phyloP scores from a whole-genome alignment of 1,140 invertebrate genomes.

The Trichonephila clavata region DNA sequence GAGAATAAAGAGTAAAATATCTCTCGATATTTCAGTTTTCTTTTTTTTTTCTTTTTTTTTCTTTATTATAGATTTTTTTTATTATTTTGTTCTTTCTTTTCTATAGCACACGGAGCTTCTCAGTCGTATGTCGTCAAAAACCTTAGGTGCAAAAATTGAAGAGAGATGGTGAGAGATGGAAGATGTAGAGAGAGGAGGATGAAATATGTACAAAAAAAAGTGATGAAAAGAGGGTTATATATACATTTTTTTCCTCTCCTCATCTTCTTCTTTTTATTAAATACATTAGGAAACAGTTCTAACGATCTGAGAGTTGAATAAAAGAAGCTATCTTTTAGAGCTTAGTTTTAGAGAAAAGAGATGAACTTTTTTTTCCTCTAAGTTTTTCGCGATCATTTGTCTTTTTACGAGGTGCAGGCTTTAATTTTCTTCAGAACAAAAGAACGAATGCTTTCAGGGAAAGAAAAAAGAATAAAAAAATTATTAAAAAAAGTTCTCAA shows the following conservation, averaged over 20 bases:
- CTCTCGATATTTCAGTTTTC: slow-evolving; percentile 42
- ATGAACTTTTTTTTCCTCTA: background rate
- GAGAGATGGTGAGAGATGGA: background rate
- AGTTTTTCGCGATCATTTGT: slow-evolving; percentile 46
- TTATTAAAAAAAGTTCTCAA: background rate
- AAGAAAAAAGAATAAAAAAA: background rate
- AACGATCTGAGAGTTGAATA: slow-evolving; percentile 43
- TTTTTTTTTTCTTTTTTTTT: slow-evolving; percentile 10
- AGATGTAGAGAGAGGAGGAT: background rate
- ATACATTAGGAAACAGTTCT: slow-evolving; percentile 56
- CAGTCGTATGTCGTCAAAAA: slow-evolving; percentile 25
- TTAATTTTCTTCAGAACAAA: slow-evolving; percentile 46
- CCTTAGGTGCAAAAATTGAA: slow-evolving; percentile 61
- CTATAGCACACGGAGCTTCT: slow-evolving; percentile 21
- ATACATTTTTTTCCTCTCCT: slow-evolving; percentile 30
- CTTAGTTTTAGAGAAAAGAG: background rate
- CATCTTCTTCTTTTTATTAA: slow-evolving; percentile 45
- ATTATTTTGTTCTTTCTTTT: background rate
- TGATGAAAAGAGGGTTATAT: slow-evolving; percentile 1
- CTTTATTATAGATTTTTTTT: slow-evolving; percentile 27
- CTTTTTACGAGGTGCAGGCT: slow-evolving; percentile 40
- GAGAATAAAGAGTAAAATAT: slow-evolving; percentile 59
- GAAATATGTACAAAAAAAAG: background rate
- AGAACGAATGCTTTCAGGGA: slow-evolving; percentile 28
- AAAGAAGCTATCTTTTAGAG: slow-evolving; percentile 37